Evolutionary conservation across 2,888 invertebrate genomes (phyloP), one percentile per base, ranked within the genome.

Genomic region (Nemoura dubitans): DNA sequence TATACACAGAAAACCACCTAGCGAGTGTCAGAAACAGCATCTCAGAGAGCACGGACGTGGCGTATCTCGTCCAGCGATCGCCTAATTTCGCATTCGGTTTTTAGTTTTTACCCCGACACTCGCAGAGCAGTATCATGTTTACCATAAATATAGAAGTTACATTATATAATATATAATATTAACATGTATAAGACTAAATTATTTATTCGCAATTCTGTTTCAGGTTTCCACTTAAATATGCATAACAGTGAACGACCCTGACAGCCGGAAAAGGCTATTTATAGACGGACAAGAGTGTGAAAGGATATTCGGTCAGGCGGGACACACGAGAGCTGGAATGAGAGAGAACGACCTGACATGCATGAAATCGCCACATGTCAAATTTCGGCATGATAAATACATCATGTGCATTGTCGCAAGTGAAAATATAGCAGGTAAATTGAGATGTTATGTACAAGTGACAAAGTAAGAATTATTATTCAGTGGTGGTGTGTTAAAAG

Each of bases 171-270:
- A 36, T 36, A 36, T 59, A 21, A 7, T 59, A 59, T 59, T 59
- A 59, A 59, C 14, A 59, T 21, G 59, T 21, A 59, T 16, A 59
- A 59, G 14, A 59, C 59, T 21, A 59, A 59, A 59, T 59, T 21
- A 59, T 59, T 7, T 59, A 59, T 59, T 59, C 59, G 21, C 59
- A 59, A 59, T 59, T 59, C 3, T 59, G 16, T 59, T 59, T 59
- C 59, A 21, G 59, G 59, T 59, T 59, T 59, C 59, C 59, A 59
- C 59, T 59, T 59, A 59, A 21, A 59, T 59, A 59, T 59, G 59
- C 59, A 59, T 59, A 59, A 59, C 59, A 59, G 59, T 59, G 59
- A 59, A 59, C 59, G 59, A 59, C 59, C 59, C 59, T 59, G 59
- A 59, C 59, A 59, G 59, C 59, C 59, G 59, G 59, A 59, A 59